phyloP scores from a whole-genome alignment of 92 coral and sea anemone species.

The Porites cylindrica region DNA sequence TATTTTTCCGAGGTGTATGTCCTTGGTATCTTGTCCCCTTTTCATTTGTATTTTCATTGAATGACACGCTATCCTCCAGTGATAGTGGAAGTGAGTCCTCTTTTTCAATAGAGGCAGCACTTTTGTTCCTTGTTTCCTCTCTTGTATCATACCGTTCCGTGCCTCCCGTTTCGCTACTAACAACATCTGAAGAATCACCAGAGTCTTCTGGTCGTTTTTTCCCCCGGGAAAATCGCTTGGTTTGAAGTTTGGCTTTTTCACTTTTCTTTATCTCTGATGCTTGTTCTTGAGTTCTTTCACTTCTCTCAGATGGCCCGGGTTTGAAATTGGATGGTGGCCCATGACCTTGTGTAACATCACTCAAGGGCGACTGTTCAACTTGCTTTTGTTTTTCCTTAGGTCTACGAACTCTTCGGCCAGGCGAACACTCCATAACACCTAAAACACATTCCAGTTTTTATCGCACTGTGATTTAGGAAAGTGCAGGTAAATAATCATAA shows the following conservation, averaged over 20 bases:
- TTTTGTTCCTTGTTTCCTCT: not conserved
- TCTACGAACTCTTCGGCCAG: not conserved
- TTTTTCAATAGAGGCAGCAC: not conserved
- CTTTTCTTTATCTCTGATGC: not conserved
- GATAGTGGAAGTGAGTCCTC: not conserved
- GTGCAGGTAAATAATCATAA: not conserved
- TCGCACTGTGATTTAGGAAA: not conserved
- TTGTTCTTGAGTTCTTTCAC: not conserved
- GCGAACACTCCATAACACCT: not conserved
- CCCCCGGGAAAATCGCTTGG: not conserved
- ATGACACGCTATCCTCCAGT: not conserved
- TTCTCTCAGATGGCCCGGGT: not conserved
- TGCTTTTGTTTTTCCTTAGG: not conserved
- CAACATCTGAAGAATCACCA: not conserved
- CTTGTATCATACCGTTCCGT: not conserved
- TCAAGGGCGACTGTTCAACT: not conserved
- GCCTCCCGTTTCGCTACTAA: not conserved
- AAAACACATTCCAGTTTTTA: not conserved
- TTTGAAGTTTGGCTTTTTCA: not conserved
- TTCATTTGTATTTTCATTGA: not conserved
- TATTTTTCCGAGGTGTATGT: not conserved
- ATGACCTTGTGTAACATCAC: not conserved
- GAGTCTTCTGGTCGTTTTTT: not conserved
- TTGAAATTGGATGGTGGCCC: not conserved
- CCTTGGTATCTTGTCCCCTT: not conserved